Evolutionary conservation across 1,140 invertebrate genomes (phyloP).

Genomic region (Callitettix versicolor): DNA sequence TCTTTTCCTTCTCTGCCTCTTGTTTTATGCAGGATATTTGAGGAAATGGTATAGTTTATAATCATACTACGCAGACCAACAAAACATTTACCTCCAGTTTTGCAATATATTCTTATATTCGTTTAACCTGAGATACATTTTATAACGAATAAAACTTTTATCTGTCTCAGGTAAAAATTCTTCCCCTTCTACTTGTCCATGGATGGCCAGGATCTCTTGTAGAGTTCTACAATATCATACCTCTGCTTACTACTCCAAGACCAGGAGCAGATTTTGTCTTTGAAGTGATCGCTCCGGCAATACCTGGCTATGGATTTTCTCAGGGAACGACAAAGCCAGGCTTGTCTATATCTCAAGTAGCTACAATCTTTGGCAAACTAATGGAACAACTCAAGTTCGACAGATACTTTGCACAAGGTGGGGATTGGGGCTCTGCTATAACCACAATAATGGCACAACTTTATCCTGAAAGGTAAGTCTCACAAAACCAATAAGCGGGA

Average conservation of each 20-base stretch:
- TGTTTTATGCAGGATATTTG: too few relatives aligned
- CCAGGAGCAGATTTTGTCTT: constrained; percentile 54
- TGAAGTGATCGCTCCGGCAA: constrained; percentile 66
- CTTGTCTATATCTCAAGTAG: constrained; percentile 48
- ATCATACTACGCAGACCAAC: too few relatives aligned
- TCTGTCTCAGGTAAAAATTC: constrained; percentile 33
- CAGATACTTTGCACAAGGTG: constrained; percentile 73
- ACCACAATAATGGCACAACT: constrained; percentile 46
- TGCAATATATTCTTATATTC: too few relatives aligned
- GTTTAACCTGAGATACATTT: too few relatives aligned
- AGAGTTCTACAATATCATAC: constrained; percentile 76
- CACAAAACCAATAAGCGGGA: too few relatives aligned
- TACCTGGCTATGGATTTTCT: constrained; percentile 80
- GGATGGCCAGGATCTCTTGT: constrained; percentile 85
- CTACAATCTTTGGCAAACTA: constrained; percentile 67
- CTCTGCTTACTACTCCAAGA: constrained; percentile 47
- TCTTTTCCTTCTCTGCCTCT: too few relatives aligned
- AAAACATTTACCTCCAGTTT: too few relatives aligned
- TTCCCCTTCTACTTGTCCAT: constrained; percentile 57
- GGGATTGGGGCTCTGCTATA: constrained; percentile 68
- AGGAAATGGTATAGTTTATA: too few relatives aligned
- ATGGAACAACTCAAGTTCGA: constrained; percentile 68
- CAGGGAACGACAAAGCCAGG: constrained; percentile 50
- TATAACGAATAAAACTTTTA: too few relatives aligned
- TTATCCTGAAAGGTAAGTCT: constrained; percentile 43